Percentiles rank a stretch among this genome's conserved stretches.
phyloP scores from a whole-genome alignment of 1,140 invertebrate genomes.

The Amphibalanus amphitrite region DNA sequence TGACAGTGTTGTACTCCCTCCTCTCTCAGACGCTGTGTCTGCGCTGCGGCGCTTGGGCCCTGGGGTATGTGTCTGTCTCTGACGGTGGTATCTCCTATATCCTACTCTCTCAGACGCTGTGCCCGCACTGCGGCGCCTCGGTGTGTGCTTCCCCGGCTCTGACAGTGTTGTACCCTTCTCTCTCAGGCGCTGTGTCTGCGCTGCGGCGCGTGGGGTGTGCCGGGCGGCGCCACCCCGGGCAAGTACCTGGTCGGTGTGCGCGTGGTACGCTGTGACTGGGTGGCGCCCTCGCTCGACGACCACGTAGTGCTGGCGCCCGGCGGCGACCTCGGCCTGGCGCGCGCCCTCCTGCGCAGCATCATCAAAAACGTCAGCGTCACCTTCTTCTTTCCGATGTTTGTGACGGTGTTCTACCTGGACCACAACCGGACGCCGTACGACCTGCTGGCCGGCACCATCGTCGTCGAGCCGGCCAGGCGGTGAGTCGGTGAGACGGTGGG shows the following conservation, averaged over 20 bases:
- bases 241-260: constrained; percentile 63
- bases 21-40: constrained; percentile 43
- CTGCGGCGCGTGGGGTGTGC: constrained; percentile 32
- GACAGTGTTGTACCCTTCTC: too few relatives aligned
- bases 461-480: constrained; percentile 40
- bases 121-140: too few relatives aligned
- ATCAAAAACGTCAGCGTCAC: constrained; percentile 69
- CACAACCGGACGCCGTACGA: constrained; percentile 72
- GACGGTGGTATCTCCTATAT: too few relatives aligned
- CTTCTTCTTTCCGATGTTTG: constrained; percentile 63
- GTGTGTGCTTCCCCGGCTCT: background rate
- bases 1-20: too few relatives aligned
- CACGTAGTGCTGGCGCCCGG: constrained; percentile 27
- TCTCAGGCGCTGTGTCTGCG: constrained; percentile 45
- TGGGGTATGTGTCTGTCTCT: too few relatives aligned
- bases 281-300: constrained; percentile 28
- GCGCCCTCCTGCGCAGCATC: constrained; percentile 50
- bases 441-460: constrained; percentile 59
- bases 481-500: too few relatives aligned
- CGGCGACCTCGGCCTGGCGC: constrained; percentile 30
- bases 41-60: constrained; percentile 35
- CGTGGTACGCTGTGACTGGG: constrained; percentile 54
- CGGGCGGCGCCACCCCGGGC: constrained; percentile 69
- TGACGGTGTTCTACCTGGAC: constrained; percentile 58
- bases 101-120: too few relatives aligned